These are phyloP conservation scores for Stenolophus ochropezus DNA, from an alignment of 2,888 invertebrate genomes.

Conservation along the genomic window DNA sequence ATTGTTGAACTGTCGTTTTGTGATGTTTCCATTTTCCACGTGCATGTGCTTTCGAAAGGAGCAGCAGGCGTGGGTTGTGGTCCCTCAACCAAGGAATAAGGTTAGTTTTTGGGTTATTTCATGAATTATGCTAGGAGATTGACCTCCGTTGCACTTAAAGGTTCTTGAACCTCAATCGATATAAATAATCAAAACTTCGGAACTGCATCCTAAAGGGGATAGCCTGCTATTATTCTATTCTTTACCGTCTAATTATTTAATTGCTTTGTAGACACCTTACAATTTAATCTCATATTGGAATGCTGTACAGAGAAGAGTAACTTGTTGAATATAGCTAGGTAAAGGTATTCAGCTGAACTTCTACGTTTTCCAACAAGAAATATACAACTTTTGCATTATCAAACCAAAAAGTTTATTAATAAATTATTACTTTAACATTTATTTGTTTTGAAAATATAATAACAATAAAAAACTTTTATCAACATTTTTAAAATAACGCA, in stretches of 20 bases:
- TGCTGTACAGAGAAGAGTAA: not conserved
- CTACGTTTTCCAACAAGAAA: not conserved
- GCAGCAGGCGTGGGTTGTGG: constrained; percentile 63
- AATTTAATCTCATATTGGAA: not conserved
- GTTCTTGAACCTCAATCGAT: constrained; percentile 53
- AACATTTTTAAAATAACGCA: no score
- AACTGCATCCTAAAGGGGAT: constrained; percentile 52
- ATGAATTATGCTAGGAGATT: constrained; percentile 8
- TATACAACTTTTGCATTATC: not conserved
- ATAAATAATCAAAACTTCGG: constrained; percentile 51
- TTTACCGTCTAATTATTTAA: not conserved
- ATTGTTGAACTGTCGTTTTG: constrained; percentile 45
- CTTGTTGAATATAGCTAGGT: not conserved
- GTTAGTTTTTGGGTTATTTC: constrained; percentile 31
- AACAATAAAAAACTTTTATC: no score
- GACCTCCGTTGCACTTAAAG: constrained; percentile 50
- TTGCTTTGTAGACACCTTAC: not conserved
- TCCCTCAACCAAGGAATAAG: constrained; percentile 60
- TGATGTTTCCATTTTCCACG: constrained; percentile 67
- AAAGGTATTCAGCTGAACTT: not conserved
- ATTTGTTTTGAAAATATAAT: no score
- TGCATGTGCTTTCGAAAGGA: constrained; percentile 66
- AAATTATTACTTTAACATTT: no score
- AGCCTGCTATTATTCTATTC: not conserved
- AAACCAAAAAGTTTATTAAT: no score